These are phyloP conservation scores for Sebastes melanostomus DNA, from an alignment of 2,797 vertebrate genomes.

Conservation along the genomic window DNA sequence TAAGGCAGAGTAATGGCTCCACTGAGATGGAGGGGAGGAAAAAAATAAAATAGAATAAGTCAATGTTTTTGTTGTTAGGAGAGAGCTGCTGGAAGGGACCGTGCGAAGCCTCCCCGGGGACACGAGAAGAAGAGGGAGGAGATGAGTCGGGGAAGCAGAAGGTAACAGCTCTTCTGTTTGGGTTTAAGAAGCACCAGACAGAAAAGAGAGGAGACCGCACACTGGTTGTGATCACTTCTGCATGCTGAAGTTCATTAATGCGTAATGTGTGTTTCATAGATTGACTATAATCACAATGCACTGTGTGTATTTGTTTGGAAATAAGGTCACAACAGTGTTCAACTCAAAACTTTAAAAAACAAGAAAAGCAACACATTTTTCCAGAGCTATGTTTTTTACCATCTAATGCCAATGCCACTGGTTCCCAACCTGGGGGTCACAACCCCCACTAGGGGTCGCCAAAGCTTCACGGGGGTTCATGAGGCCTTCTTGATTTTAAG, in stretches of 20 bases:
- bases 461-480: too few species aligned
- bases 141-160: conserved; percentile 22
- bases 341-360: conserved; percentile 21
- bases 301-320: conserved; percentile 37
- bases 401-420: background rate
- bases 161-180: conserved; percentile 47
- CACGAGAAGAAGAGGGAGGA: conserved; percentile 39
- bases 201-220: conserved; percentile 11
- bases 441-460: too few species aligned
- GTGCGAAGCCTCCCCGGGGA: conserved; percentile 46
- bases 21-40: conserved; percentile 39
- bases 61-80: conserved; percentile 65
- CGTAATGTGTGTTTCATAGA: conserved; percentile 9
- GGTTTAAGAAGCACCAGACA: conserved; percentile 10
- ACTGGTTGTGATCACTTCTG: conserved; percentile 1
- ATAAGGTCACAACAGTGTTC: conserved; percentile 41
- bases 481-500: too few species aligned
- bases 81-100: conserved; percentile 52
- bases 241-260: conserved; percentile 34
- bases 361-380: conserved; percentile 26
- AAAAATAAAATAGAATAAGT: conserved; percentile 48
- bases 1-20: conserved; percentile 54
- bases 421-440: too few species aligned
- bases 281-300: conserved; percentile 24
- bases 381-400: background rate